Evolutionary conservation across 1,140 invertebrate genomes (phyloP), one percentile per base, ranked within the genome.

Genomic region (Eupeodes corollae): DNA sequence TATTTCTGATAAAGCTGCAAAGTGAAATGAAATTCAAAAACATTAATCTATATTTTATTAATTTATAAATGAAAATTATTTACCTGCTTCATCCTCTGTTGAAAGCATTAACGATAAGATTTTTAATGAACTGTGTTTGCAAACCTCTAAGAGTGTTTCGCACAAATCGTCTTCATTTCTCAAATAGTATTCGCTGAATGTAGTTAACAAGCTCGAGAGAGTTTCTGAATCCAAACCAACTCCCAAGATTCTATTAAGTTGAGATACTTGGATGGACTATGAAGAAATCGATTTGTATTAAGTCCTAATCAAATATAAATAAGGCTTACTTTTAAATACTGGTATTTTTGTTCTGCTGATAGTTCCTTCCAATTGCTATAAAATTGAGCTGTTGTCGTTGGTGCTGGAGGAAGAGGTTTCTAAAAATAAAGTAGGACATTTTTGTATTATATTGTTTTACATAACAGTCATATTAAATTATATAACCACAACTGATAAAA

Each of bases 321-420:
- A n/a, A n/a, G 32, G 12, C 5, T 39, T 48, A 54, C 47, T 37
- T 50, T 55, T 34, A 55, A 46, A 44, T 67, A 67, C 6, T 53
- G 31, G 47, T 62, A 67, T 46, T 67, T 67, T 37, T 65, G 57
- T 9, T 44, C 19, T n/a, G 57, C 41, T 16, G 55, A 38, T 2
- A 67, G 37, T 41, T 65, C 64, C 42, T 61, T 67, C 64, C 64
- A 67, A 12, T 59, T 61, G 1, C 59, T 52, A 45, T 67, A 61
- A 33, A 67, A 67, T 49, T 67, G 64, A 3, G 60, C 62, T 15
- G 64, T 58, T 21, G 57, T 54, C 14, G 47, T 49, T 8, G 64
- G 64, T 6, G 56, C 34, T 2, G 52, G 42, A 8, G 60, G 60
- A 15, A 59, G n/a, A 8, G 48, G 31, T 15, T 52, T 52, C 59